These are phyloP conservation scores for Capromys pilorides DNA, from an alignment of 2,797 vertebrate species.

Conservation along the genomic window DNA sequence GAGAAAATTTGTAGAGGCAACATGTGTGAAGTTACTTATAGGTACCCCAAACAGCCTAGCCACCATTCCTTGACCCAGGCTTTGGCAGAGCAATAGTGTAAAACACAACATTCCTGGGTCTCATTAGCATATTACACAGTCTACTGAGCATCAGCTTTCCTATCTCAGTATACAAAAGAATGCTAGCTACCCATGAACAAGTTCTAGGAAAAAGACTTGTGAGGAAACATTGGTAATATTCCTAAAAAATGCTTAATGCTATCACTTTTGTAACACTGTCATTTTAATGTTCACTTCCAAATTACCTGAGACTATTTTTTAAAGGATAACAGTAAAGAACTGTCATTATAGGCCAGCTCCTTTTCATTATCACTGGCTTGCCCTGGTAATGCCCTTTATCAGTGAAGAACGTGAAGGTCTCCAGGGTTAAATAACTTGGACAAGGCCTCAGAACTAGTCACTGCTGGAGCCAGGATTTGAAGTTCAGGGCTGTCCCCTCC, in stretches of 20 bases:
- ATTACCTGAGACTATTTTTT: constrained; percentile 31
- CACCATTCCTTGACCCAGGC: background rate
- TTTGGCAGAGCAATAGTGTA: background rate
- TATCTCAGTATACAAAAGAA: background rate
- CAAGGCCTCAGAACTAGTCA: constrained; percentile 22
- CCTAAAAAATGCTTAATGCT: constrained; percentile 22
- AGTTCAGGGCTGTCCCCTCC: background rate
- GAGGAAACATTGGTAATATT: background rate
- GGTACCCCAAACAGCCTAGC: background rate
- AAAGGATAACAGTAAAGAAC: background rate
- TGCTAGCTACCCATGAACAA: background rate
- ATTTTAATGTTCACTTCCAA: constrained; percentile 52
- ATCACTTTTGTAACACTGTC: constrained; percentile 15
- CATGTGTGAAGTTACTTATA: background rate
- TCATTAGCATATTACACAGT: background rate
- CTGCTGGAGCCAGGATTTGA: background rate
- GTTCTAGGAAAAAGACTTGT: background rate
- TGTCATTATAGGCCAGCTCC: background rate
- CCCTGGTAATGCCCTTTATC: background rate
- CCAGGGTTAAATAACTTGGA: background rate
- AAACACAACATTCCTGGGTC: background rate
- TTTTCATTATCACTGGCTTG: background rate
- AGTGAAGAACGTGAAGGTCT: background rate
- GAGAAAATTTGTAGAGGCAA: background rate
- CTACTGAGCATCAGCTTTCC: background rate